Conservation (phyloP, 2,888 invertebrate species). For the Trissoscelio sp. region DNA sequence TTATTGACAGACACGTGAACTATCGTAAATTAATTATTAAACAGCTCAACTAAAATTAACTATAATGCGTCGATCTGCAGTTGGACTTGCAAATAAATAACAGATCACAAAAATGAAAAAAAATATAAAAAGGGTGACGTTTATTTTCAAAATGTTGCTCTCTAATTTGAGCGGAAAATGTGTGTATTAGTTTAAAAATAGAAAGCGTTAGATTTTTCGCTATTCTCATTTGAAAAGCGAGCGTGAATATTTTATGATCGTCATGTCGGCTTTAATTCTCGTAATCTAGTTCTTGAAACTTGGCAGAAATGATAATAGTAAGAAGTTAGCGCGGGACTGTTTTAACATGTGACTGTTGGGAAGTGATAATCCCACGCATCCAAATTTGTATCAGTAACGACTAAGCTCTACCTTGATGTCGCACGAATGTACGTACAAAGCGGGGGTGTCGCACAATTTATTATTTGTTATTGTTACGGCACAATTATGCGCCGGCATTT, state of each 20-base stretch:
- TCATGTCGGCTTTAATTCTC: constrained; percentile 59
- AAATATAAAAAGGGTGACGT: too few relatives aligned
- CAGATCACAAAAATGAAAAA: too few relatives aligned
- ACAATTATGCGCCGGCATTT: constrained; percentile 1
- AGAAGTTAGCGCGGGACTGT: constrained; percentile 46
- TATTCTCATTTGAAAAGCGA: constrained; percentile 39
- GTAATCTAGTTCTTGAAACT: constrained; percentile 61
- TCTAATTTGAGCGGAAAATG: constrained; percentile 3
- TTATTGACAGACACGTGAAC: too few relatives aligned
- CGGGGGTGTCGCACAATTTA: constrained; percentile 48
- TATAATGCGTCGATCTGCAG: too few relatives aligned
- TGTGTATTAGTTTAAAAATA: constrained; percentile 23
- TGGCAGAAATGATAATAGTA: constrained; percentile 62
- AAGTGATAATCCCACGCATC: constrained; percentile 65
- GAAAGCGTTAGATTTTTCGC: constrained; percentile 23
- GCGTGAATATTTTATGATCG: constrained; percentile 50
- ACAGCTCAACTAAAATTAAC: too few relatives aligned
- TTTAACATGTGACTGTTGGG: constrained; percentile 48
- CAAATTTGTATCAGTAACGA: constrained; percentile 61
- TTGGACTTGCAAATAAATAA: too few relatives aligned
- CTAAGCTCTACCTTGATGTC: constrained; percentile 51
- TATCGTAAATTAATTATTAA: too few relatives aligned
- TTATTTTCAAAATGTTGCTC: background rate
- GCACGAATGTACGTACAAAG: constrained; percentile 25
- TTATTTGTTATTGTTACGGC: constrained; percentile 56